Evolutionary conservation across 2,113 vertebrate genomes (phyloP).

Genomic region (Vulpes vulpes): DNA sequence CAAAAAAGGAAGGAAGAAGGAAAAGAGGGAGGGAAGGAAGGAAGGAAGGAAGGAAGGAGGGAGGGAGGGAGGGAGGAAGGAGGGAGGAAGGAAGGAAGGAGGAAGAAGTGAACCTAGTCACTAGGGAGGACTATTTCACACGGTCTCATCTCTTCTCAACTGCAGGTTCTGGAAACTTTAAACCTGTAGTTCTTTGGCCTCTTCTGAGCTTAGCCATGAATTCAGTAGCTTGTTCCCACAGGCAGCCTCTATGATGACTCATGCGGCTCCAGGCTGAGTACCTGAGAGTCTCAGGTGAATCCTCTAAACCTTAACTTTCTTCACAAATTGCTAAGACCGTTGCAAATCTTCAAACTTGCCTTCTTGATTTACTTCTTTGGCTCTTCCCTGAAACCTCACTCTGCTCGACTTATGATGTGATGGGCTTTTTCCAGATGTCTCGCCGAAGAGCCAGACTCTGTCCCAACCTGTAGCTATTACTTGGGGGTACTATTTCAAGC

Average conservation of each 20-base stretch:
- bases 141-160: background rate
- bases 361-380: background rate
- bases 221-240: background rate
- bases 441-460: background rate
- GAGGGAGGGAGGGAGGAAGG: background rate
- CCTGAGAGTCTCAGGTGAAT: background rate
- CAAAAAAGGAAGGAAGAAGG: background rate
- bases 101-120: background rate
- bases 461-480: background rate
- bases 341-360: background rate
- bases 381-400: background rate
- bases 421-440: background rate
- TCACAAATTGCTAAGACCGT: background rate
- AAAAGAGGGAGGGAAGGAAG: background rate
- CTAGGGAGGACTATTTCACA: background rate
- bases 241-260: background rate
- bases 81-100: background rate
- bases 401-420: background rate
- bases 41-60: background rate
- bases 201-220: background rate
- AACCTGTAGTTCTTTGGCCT: background rate
- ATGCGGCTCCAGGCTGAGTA: too few species aligned
- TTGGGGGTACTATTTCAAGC: background rate
- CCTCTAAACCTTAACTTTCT: background rate
- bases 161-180: background rate